Evolutionary conservation across 2,888 invertebrate genomes (phyloP).

Genomic region (Dicycla oo): DNA sequence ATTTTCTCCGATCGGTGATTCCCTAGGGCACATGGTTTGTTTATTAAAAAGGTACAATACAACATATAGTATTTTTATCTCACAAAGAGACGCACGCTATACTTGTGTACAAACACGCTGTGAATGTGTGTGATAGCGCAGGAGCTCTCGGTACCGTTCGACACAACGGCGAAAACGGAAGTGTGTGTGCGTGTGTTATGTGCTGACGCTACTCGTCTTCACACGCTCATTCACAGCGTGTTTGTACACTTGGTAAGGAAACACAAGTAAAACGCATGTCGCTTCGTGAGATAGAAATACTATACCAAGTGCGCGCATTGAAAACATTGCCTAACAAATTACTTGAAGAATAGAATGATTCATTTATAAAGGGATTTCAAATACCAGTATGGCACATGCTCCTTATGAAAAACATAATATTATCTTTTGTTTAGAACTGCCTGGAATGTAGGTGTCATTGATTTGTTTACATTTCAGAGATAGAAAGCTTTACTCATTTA

Average conservation of each 20-base stretch:
- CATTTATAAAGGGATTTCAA: constrained; percentile 10
- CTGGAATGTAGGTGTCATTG: background rate
- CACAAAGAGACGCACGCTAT: too few relatives aligned
- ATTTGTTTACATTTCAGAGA: constrained; percentile 43
- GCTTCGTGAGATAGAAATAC: too few relatives aligned
- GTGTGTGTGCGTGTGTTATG: too few relatives aligned
- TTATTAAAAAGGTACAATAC: background rate
- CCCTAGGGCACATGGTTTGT: background rate
- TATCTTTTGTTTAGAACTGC: constrained; percentile 30
- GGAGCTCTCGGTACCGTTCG: too few relatives aligned
- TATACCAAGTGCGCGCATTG: background rate
- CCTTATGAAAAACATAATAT: constrained; percentile 9
- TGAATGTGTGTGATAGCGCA: too few relatives aligned
- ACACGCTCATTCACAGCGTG: too few relatives aligned
- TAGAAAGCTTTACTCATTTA: constrained; percentile 22
- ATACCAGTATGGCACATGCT: background rate
- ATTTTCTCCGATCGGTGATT: background rate
- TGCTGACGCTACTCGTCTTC: too few relatives aligned
- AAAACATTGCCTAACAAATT: constrained; percentile 16
- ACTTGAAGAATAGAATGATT: background rate
- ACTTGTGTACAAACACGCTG: too few relatives aligned
- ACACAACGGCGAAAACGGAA: too few relatives aligned
- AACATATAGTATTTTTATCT: too few relatives aligned
- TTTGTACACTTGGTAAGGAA: too few relatives aligned
- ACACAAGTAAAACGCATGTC: too few relatives aligned